A percentile compares a stretch with the other conserved stretches of the same genome.
Conservation (phyloP, 2,797 vertebrate species). For the Lacerta viridis region DNA sequence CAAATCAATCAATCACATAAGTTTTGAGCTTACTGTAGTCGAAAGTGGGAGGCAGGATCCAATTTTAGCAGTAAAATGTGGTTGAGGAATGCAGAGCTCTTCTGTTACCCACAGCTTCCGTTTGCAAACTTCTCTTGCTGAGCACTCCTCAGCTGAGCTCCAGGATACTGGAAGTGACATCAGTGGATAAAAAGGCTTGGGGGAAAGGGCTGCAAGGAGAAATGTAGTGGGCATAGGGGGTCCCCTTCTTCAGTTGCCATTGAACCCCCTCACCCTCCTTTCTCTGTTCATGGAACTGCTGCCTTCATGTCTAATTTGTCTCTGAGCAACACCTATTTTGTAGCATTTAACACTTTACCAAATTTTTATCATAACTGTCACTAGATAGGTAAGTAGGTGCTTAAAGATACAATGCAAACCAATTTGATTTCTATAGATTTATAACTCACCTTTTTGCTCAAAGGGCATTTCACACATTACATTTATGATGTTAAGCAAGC, state of each 20-base stretch:
- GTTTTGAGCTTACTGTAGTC: too few relatives aligned
- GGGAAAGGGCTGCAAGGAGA: background rate
- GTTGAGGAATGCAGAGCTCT: background rate
- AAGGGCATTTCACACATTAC: background rate
- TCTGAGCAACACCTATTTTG: background rate
- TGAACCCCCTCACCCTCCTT: background rate
- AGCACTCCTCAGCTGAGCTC: background rate
- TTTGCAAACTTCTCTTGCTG: background rate
- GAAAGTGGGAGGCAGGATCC: background rate
- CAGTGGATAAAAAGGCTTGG: background rate
- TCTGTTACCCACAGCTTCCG: background rate
- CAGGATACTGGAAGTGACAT: background rate
- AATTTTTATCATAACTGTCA: background rate
- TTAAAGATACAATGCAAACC: background rate
- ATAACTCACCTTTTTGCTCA: background rate
- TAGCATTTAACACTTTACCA: background rate
- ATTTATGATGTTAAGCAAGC: background rate
- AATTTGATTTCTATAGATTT: constrained; percentile 1
- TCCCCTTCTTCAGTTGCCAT: background rate
- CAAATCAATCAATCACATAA: too few relatives aligned
- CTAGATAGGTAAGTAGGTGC: background rate
- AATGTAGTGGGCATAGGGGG: background rate
- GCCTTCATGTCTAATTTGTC: background rate
- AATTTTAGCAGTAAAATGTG: background rate
- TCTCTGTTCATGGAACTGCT: background rate